Base-by-base conservation (phyloP, 2,888 invertebrate species). In the Apamea monoglypha region DNA sequence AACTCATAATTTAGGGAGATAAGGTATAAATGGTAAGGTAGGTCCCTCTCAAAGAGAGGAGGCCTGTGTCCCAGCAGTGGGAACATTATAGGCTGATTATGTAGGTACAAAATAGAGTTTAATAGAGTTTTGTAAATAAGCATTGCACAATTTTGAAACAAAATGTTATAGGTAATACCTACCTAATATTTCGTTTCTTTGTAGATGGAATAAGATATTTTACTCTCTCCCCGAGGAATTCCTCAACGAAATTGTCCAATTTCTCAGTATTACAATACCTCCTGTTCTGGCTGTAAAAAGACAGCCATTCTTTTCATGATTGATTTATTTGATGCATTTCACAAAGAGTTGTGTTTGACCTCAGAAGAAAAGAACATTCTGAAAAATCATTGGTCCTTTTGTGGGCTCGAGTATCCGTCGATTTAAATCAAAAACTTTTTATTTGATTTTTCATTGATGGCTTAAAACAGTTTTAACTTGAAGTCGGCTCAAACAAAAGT, bases 391-490 rank as follows among this genome's bases (percentile, higher is more conserved):
- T 70, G 56, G 29, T 18, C 63, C 82, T 67, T 80, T 85, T 87
- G 88, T 69, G 69, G 68, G n/a, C 63, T 36, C 71, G 71, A 72
- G 70, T 83, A 84, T 88, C 82, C 78, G 85, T 81, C 69, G 80
- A 83, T 85, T 87, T 90, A 90, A 90, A 90, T 89, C 90, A 87
- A 90, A 89, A 90, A 90, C 78, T 89, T 89, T 82, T 29, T 47
- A 71, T 84, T 79, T 83, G 83, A 82, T 88, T 85, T 88, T 87
- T 82, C 82, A 90, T 84, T 89, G 90, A 88, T 84, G 81, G 80
- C 80, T 90, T 87, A 82, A 86, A 89, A 90, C 80, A 83, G 80
- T 86, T 83, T 88, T 74, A 90, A 84, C 88, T 88, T 79, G 78
- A 82, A 85, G 79, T 81, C 77, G 80, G 84, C 84, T 87, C 85